Evolutionary conservation across 1,140 invertebrate species (phyloP), one percentile per base, ranked within the genome.

Genomic region (Ceratina japonica): DNA sequence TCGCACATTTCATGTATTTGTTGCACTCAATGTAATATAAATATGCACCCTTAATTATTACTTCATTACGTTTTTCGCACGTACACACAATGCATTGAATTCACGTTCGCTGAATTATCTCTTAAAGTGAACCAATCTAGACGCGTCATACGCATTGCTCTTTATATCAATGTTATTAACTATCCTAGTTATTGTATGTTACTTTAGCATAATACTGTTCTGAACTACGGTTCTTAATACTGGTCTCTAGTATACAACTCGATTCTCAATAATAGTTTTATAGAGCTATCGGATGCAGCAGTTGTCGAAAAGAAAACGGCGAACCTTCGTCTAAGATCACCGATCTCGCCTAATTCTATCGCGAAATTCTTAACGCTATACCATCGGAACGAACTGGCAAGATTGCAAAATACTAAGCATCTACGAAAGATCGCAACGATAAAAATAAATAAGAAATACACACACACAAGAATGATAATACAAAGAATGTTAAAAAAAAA

Each of bases 171-270:
- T 72, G 24, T 75, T 80, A 75, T 49, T 54, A 52, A 3, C 59
- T 70, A 73, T 61, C 52, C 61, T 84, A 61, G 31, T 71, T 74
- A 78, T 81, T 69, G 59, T 73, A 80, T 72, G 75, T 81, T 85
- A 81, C 10, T 84, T 78, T 63, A 62, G 75, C 80, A 86, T 92
- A 92, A 92, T 92, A 92, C 91, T 92, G 91, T 87, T 86, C 81
- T 88, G 82, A 89, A 90, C 85, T 91, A 90, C 81, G 87, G 89
- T 89, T 88, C 86, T 89, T 92, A 92, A 92, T 92, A 92, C 91
- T 92, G 90, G 86, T 92, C 86, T 86, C 83, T 89, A 90, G 87
- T 85, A 71, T 71, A 79, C 73, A 79, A 31, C 66, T 73, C 37
- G 81, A 68, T 76, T 68, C 8, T 75, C 51, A 16, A 72, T 51